Conservation (phyloP, 2,888 invertebrate species). For the Cephalotes varians region DNA sequence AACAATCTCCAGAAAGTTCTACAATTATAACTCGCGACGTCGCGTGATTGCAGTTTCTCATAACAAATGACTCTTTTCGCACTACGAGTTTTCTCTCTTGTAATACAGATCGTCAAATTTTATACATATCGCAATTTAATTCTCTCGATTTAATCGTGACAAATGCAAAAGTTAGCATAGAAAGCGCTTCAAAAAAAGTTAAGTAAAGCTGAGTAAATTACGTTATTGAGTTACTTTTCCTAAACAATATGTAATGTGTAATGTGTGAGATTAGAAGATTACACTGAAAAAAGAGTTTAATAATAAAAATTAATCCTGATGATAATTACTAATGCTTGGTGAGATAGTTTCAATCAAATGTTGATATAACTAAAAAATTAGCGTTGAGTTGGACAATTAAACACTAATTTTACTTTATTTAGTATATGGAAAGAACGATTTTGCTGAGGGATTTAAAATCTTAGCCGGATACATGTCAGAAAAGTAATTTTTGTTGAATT, state of each 20-base stretch:
- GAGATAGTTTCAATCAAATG: too few relatives aligned
- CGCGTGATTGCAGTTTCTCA: neutral
- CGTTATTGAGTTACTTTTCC: neutral
- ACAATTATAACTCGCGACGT: constrained; percentile 7
- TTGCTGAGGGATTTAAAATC: neutral
- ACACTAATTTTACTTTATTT: too few relatives aligned
- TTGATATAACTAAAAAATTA: too few relatives aligned
- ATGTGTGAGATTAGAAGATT: too few relatives aligned
- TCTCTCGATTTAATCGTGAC: neutral
- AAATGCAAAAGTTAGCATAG: neutral
- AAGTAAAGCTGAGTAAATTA: neutral
- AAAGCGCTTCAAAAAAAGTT: constrained; percentile 12
- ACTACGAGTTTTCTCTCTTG: neutral
- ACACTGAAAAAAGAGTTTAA: too few relatives aligned
- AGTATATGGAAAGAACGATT: neutral
- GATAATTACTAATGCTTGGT: too few relatives aligned
- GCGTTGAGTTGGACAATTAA: too few relatives aligned
- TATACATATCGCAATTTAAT: neutral
- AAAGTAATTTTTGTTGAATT: neutral
- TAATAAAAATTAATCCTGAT: too few relatives aligned
- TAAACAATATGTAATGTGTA: neutral
- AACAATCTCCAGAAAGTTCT: neutral
- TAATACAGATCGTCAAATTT: neutral
- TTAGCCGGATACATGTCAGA: neutral
- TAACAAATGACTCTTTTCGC: neutral